Base-by-base conservation (phyloP, 92 coral and sea anemone genomes). In the Siderastrea radians region DNA sequence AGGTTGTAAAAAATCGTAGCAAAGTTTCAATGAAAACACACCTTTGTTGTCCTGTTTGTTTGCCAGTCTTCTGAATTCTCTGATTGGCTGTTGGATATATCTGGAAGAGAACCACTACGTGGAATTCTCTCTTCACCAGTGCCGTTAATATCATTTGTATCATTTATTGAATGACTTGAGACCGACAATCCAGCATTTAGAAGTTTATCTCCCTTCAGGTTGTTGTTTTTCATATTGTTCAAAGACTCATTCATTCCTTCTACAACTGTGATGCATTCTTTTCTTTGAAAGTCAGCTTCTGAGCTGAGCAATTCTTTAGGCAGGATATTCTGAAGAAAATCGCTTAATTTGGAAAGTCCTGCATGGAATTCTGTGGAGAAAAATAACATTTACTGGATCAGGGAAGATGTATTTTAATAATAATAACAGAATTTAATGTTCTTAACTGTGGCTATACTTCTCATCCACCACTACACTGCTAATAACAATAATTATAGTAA, bases 71-170 rank as follows among this genome's bases (percentile, higher is more conserved):
- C 81, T 16, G 74, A 52, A 78, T 84, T 53, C 68, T 77, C 86
- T 4, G 72, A 88, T 51, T 86, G 90, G n/a, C 65, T 48, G 49
- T 68, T 75, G 19, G 94, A 84, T 45, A 95, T 91, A 60, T 95
- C 92, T 12, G 98, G 98, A 19, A 95, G 84, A 45, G 98, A 95
- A 17, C 91, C 98, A 84, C 98, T 95, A 8, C 98, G 86, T 14
- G 96, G 90, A 65, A 95, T 83, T 62, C 80, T 77, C 38, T 87
- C 89, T 26, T 86, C 96, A 17, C 57, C 44, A 57, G 86, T 51
- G 46, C 83, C 91, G 67, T 89, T 83, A 45, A 88, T 90, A 51
- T 86, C 90, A n/a, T 78, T 83, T 63, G 75, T 79, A 26, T 93
- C 96, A 75, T 90, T 55, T 72, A 95, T 76, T 14, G 91, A 82